Base-by-base conservation (phyloP, 2,888 invertebrate species). In the Drosophila phalerata region DNA sequence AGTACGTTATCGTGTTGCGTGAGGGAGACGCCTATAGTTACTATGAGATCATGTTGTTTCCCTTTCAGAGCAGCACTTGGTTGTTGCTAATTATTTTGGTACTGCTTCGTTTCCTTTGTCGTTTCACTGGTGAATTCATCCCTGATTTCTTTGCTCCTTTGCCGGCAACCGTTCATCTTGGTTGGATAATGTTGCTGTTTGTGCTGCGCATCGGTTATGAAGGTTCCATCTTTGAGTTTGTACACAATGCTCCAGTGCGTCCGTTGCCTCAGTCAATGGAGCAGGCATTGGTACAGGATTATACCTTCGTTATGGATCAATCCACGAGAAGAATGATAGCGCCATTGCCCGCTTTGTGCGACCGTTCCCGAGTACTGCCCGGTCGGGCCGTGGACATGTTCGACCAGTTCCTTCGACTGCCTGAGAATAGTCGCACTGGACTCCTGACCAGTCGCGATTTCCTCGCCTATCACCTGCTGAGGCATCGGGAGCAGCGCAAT, bases 31-130 rank as follows among this genome's bases (percentile, higher is more conserved):
- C 60, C 0, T 85, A 87, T 17, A 73, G 75, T 25, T 56, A 49
- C 52, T 87, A 77, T 32, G 75, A 85, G 63, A 68, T 87, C 0
- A 85, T 85, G 85, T n/a, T 87, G 13, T 74, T 87, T 0, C 85
- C 85, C 11, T 85, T 73, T 5, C 42, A 56, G 0, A 0, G 3
- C 5, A 10, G 1, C n/a, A 73, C 79, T 0, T 85, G 85, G 85
- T 38, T 79, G 22, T 11, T 85, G 5, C 13, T 87, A 1, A 19
- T n/a, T 0, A 10, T 15, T 3, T 15, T 74, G 11, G 32, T 37
- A 3, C 13, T 57, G 19, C 3, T 75, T 3, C 70, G 64, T 13
- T 25, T 40, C 30, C 2, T 42, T 11, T 19, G 2, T 5, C 19
- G 19, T 5, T 19, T 11, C 13, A 5, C 11, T 2, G 42, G 2